These are phyloP conservation scores for western clawed frog (Xenopus tropicalis) DNA, from an alignment of 2,113 vertebrate species.

Conservation along the genomic window DNA sequence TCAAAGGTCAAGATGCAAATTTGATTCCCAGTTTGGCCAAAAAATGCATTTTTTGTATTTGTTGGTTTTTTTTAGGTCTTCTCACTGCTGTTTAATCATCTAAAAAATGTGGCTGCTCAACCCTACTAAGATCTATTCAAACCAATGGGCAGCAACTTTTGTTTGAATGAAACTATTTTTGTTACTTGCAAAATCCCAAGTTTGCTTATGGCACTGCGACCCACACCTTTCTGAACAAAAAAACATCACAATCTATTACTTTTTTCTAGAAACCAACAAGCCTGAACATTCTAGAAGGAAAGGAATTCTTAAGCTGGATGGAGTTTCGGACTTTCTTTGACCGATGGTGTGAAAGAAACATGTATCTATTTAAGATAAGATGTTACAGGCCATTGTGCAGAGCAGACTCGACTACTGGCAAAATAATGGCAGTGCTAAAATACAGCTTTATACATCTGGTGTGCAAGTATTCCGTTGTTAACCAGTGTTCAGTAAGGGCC, in stretches of 20 bases:
- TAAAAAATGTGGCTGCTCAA: too few relatives aligned
- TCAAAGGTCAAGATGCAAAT: too few relatives aligned
- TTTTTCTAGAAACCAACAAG: not conserved
- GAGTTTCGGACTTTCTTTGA: slow-evolving; percentile 45
- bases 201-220: too few relatives aligned
- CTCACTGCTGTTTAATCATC: too few relatives aligned
- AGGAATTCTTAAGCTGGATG: slow-evolving; percentile 40
- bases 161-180: too few relatives aligned
- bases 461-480: slow-evolving; percentile 41
- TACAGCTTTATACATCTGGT: slow-evolving; percentile 44
- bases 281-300: slow-evolving; percentile 10
- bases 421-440: slow-evolving; percentile 16
- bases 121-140: too few relatives aligned
- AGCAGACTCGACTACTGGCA: slow-evolving; percentile 12
- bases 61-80: too few relatives aligned
- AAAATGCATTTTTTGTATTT: too few relatives aligned
- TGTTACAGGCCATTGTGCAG: slow-evolving; percentile 41
- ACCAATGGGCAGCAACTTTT: too few relatives aligned
- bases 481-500: slow-evolving; percentile 11
- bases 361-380: slow-evolving; percentile 41
- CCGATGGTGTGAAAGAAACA: slow-evolving; percentile 43
- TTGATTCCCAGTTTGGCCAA: too few relatives aligned
- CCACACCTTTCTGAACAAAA: too few relatives aligned
- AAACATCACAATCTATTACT: not conserved
- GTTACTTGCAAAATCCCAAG: too few relatives aligned